Conservation (phyloP, 2,797 vertebrate species). For the Fratercula arctica region DNA sequence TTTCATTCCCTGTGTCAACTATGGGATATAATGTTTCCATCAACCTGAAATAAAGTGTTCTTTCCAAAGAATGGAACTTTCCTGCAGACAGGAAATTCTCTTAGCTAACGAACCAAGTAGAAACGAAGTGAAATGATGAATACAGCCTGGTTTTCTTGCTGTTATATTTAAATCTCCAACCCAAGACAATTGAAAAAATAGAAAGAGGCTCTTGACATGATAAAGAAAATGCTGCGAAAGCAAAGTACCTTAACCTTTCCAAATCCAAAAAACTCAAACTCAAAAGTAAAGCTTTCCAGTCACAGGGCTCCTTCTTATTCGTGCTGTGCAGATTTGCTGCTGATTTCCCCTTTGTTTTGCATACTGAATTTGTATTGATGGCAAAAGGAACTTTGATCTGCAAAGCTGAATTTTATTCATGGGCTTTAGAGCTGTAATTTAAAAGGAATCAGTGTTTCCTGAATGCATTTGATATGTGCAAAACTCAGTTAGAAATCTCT, state of each 20-base stretch:
- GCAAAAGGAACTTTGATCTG: neutral
- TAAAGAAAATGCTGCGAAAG: neutral
- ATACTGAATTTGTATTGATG: neutral
- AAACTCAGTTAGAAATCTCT: neutral
- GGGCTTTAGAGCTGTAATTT: neutral
- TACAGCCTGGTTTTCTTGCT: neutral
- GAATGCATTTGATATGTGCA: neutral
- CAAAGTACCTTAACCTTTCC: neutral
- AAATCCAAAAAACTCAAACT: neutral
- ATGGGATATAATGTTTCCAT: neutral
- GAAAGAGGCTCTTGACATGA: neutral
- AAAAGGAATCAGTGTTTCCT: neutral
- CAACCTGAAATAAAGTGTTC: conserved; percentile 3
- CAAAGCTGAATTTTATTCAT: neutral
- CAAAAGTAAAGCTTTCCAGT: neutral
- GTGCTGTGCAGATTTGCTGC: neutral
- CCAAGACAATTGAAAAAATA: neutral
- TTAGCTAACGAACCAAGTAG: neutral
- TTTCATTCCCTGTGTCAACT: neutral
- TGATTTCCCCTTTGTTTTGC: neutral
- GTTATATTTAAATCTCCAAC: conserved; percentile 4
- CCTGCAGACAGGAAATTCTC: conserved; percentile 23
- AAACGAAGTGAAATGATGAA: conserved; percentile 25
- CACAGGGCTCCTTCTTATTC: neutral
- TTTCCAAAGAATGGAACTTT: conserved; percentile 18